phyloP scores from a whole-genome alignment of 2,797 vertebrate species.

The Gallinago solitaria region DNA sequence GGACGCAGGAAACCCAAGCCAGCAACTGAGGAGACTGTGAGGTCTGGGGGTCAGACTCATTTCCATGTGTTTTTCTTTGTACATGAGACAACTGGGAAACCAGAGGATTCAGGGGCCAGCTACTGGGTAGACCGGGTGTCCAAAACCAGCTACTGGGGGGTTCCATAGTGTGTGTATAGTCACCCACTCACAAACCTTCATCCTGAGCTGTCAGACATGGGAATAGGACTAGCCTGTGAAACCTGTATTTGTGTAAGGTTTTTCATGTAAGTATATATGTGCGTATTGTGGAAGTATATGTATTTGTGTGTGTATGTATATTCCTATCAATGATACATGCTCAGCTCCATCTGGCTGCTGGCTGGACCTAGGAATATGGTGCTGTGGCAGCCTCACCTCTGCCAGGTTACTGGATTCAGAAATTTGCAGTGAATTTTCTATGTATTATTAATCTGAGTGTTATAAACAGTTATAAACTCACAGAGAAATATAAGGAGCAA shows the following conservation, averaged over 20 bases:
- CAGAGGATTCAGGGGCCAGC: background rate
- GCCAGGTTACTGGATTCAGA: background rate
- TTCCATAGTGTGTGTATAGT: background rate
- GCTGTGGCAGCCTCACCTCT: background rate
- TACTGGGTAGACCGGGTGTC: background rate
- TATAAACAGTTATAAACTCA: background rate
- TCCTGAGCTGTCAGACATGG: background rate
- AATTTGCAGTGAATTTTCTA: background rate
- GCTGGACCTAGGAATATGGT: background rate
- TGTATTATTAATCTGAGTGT: background rate
- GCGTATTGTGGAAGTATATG: rapidly evolving
- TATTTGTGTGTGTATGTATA: too few species aligned
- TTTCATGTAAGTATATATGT: background rate
- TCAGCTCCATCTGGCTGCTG: background rate
- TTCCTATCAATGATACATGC: rapidly evolving
- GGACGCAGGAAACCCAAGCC: background rate
- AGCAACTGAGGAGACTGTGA: background rate
- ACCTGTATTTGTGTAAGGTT: background rate
- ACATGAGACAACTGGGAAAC: background rate
- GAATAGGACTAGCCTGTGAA: background rate
- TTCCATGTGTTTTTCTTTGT: background rate
- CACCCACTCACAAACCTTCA: background rate
- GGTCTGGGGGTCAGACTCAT: rapidly evolving
- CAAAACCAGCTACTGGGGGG: background rate
- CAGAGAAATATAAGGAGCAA: background rate